phyloP scores from a whole-genome alignment of 1,140 invertebrate species.

The Tetragonula clypearis region DNA sequence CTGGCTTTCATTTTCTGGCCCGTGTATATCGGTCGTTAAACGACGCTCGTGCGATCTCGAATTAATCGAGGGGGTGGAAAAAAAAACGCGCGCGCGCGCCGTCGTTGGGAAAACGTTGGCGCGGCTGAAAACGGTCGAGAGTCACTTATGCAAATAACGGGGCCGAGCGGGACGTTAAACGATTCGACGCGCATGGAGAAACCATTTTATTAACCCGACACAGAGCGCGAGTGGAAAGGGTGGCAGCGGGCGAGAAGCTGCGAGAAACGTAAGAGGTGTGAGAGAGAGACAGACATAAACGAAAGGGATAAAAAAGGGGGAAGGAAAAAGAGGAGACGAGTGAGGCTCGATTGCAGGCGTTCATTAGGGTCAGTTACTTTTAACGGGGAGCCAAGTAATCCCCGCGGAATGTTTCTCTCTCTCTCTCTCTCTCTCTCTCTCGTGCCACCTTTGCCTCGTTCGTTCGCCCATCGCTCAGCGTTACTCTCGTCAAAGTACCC shows the following conservation, averaged over 20 bases:
- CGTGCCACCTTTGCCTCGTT: not conserved
- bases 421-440: not conserved
- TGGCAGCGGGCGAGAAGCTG: not conserved
- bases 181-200: constrained; percentile 23
- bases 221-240: too few species aligned
- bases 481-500: too few species aligned
- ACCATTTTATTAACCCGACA: constrained; percentile 19
- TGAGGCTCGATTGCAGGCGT: constrained; percentile 11
- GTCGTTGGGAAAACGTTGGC: not conserved
- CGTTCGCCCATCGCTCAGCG: not conserved
- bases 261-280: not conserved
- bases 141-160: constrained; percentile 38
- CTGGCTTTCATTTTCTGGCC: not conserved
- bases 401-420: not conserved
- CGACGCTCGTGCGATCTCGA: not conserved
- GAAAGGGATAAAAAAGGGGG: too few species aligned
- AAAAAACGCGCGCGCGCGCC: too few species aligned
- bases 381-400: constrained; percentile 13
- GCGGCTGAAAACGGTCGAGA: constrained; percentile 11
- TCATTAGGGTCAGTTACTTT: constrained; percentile 28
- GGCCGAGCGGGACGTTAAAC: constrained; percentile 18
- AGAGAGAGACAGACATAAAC: not conserved
- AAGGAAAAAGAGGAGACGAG: not conserved
- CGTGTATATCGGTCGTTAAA: constrained; percentile 12
- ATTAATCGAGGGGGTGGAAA: not conserved